These are phyloP conservation scores for Anguilla obscura DNA, from an alignment of 2,797 vertebrate species.

Conservation along the genomic window DNA sequence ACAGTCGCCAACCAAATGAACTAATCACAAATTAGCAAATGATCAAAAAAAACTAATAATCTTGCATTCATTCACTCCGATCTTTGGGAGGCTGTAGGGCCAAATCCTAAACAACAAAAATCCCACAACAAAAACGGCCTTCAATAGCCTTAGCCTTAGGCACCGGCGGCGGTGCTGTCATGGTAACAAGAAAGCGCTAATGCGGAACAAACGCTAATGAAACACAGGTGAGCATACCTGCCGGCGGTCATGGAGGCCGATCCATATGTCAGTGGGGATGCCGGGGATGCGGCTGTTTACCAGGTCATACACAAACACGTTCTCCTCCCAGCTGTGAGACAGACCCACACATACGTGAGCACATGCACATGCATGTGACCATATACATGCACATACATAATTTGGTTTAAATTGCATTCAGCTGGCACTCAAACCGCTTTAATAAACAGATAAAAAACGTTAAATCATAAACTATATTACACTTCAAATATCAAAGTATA, in stretches of 20 bases:
- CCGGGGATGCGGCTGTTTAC: conserved; percentile 79
- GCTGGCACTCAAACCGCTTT: background rate
- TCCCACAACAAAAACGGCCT: background rate
- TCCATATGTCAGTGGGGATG: conserved; percentile 79
- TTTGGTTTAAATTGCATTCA: background rate
- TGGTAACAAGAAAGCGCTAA: background rate
- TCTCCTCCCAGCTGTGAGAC: conserved; percentile 78
- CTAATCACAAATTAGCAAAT: background rate
- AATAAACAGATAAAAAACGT: background rate
- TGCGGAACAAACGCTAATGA: background rate
- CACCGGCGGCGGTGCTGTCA: background rate
- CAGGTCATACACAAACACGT: conserved; percentile 78
- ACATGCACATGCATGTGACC: background rate
- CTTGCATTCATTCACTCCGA: background rate
- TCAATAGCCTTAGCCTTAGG: background rate
- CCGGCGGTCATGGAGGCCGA: conserved; percentile 73
- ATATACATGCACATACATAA: background rate
- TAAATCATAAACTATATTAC: background rate
- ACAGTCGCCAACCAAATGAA: background rate
- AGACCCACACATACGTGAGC: background rate
- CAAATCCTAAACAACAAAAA: background rate
- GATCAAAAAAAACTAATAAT: background rate
- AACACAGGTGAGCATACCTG: conserved; percentile 63
- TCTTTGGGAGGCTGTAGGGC: background rate
- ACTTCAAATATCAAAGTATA: background rate